Base-by-base conservation (phyloP, 2,113 vertebrate species). In the Cyanocitta stelleri region DNA sequence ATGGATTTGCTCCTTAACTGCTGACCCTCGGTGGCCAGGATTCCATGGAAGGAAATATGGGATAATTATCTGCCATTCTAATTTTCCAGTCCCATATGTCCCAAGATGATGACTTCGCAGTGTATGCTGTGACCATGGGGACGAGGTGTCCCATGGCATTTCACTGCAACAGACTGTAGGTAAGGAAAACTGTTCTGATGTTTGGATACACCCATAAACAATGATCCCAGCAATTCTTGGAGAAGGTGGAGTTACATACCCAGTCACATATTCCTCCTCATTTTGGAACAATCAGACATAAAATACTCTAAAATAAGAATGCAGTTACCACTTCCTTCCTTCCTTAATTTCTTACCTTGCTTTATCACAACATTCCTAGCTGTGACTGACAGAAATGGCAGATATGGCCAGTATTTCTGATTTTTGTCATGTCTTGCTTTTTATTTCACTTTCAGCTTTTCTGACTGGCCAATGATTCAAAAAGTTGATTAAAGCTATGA, bases 361-460 rank as follows among this genome's bases (percentile, higher is more conserved):
- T 91, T 79, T 84, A 30, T 79, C 44, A 52, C 51, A 82, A 55
- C 30, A 24, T 26, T 89, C 6, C 7, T 51, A 63, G 35, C 55
- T 39, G 51, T 39, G 44, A 26, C 80, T 89, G 69, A 86, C 54
- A 93, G 78, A 89, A 85, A 76, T 21, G 46, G n/a, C 19, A 80
- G 41, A 48, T 35, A 68, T 5, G 10, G 27, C 11, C 22, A 44
- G 30, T 30, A 35, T 66, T 88, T 58, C 72, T 92, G n/a, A 71
- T 71, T 87, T 77, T 78, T 83, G 26, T 80, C 11, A 0, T 51
- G 29, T 49, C 75, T 86, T 72, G 29, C 44, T 72, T 85, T 82
- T 75, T 73, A 93, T 76, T 91, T 85, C 35, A 64, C 35, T 85
- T 88, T 43, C 63, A 30, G 46, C 46, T 88, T 94, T 80, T 81